Evolutionary conservation across 2,797 vertebrate genomes (phyloP).

Genomic region (Rhincodon typus): DNA sequence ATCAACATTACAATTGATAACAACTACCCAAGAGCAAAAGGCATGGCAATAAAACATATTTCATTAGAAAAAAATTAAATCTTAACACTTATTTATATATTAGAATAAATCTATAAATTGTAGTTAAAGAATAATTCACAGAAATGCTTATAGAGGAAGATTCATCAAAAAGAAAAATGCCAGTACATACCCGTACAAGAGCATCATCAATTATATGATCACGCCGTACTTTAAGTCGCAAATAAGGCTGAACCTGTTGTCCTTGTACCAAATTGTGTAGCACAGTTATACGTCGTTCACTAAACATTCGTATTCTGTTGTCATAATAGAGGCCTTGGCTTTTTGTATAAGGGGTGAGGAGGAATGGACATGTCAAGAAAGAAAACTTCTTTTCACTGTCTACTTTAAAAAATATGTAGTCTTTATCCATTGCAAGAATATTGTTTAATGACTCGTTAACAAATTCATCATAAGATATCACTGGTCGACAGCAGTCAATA

Average conservation of each 20-base stretch:
- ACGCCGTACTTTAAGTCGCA: constrained; percentile 88
- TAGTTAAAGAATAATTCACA: neutral
- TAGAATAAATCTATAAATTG: neutral
- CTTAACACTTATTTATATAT: neutral
- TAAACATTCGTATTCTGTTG: constrained; percentile 98
- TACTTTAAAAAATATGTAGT: constrained; percentile 98
- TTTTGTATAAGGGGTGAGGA: constrained; percentile 90
- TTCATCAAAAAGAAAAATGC: neutral
- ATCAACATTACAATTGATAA: neutral
- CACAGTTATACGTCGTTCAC: constrained; percentile 90
- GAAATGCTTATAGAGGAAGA: neutral
- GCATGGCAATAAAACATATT: neutral
- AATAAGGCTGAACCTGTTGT: constrained; percentile 86
- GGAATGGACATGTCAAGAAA: constrained; percentile 97
- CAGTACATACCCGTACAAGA: constrained; percentile 82
- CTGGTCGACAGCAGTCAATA: constrained; percentile 79
- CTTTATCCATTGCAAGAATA: constrained; percentile 98
- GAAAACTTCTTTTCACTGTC: constrained; percentile 96
- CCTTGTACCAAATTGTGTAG: constrained; percentile 96
- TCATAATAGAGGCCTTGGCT: constrained; percentile 95
- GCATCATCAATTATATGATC: constrained; percentile 98
- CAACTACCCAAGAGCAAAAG: neutral
- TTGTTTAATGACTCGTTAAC: constrained; percentile 94
- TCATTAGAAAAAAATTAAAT: neutral
- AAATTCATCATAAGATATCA: constrained; percentile 91